Evolutionary conservation across 2,797 vertebrate species (phyloP).

Genomic region (Falco cherrug): DNA sequence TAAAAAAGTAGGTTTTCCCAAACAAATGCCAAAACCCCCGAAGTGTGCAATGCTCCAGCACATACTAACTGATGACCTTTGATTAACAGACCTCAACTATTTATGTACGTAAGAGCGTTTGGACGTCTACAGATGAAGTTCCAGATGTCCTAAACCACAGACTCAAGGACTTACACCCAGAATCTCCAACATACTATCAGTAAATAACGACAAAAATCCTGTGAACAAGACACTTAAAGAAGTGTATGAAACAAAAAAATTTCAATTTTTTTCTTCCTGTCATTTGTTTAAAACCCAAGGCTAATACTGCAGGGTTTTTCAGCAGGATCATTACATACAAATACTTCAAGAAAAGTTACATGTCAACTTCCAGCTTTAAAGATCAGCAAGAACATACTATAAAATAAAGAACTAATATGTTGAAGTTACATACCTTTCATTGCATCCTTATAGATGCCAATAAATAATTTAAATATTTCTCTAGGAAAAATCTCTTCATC

Average conservation of each 20-base stretch:
- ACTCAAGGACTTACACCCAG: not conserved
- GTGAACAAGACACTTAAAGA: not conserved
- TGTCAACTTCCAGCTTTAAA: not conserved
- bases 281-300: not conserved
- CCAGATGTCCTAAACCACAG: not conserved
- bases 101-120: not conserved
- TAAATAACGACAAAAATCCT: not conserved
- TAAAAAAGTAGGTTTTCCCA: not conserved
- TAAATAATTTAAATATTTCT: conserved; percentile 89
- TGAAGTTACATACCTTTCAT: conserved; percentile 82
- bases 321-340: not conserved
- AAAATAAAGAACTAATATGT: not conserved
- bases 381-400: not conserved
- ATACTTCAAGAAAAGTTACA: not conserved
- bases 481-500: conserved; percentile 86
- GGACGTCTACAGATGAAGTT: not conserved
- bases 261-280: not conserved
- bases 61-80: not conserved
- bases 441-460: conserved; percentile 91
- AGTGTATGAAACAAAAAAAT: not conserved
- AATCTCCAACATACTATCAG: not conserved
- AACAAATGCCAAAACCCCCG: not conserved
- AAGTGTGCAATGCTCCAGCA: not conserved
- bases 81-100: not conserved
- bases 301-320: not conserved